These are phyloP conservation scores for Melikaiella ostensackeni DNA, from an alignment of 2,888 invertebrate genomes.

Conservation along the genomic window DNA sequence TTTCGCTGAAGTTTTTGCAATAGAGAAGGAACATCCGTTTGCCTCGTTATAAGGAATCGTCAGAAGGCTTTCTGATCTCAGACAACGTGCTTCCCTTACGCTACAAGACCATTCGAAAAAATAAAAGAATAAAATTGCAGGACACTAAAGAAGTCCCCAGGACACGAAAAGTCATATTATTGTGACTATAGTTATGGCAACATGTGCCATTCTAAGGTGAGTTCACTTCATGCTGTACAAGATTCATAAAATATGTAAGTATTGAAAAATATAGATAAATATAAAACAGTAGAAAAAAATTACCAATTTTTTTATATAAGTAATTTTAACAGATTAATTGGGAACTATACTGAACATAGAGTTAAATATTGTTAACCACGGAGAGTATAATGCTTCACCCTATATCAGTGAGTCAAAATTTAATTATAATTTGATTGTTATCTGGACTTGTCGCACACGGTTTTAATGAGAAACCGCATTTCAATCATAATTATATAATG, in stretches of 20 bases:
- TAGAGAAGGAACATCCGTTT: slow-evolving; percentile 51
- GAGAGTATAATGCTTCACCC: background rate
- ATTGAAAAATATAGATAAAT: too few relatives aligned
- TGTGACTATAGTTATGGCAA: background rate
- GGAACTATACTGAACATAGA: background rate
- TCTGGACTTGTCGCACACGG: background rate
- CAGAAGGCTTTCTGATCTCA: slow-evolving; percentile 45
- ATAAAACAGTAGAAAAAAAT: background rate
- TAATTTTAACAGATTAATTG: background rate
- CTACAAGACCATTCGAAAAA: background rate
- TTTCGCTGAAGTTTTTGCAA: background rate
- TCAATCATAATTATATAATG: background rate
- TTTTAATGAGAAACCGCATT: background rate
- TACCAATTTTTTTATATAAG: too few relatives aligned
- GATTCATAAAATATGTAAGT: too few relatives aligned
- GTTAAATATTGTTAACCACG: too few relatives aligned
- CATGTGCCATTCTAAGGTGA: background rate
- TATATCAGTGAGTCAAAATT: background rate
- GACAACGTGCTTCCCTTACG: background rate
- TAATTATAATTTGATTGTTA: background rate
- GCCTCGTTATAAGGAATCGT: slow-evolving; percentile 52
- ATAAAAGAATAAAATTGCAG: background rate
- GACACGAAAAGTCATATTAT: background rate
- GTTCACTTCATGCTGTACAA: too few relatives aligned
- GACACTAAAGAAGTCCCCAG: background rate